A percentile compares a stretch with the other conserved stretches of the same genome.
Evolutionary conservation across 1,140 invertebrate genomes (phyloP).

Genomic region (Hesperophylax magnus): DNA sequence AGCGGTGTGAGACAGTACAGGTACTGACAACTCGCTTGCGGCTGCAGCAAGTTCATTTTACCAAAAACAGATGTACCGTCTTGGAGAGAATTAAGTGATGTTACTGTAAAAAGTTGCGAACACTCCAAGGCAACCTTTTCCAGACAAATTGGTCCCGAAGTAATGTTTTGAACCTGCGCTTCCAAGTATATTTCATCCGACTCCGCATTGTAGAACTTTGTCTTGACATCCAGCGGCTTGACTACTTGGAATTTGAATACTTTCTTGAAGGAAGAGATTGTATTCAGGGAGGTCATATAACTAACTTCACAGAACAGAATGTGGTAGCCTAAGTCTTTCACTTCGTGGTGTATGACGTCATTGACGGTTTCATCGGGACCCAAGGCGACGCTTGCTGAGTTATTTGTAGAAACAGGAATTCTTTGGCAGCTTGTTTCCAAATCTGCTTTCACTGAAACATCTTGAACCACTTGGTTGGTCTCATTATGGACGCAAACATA

Average conservation of each 20-base stretch:
- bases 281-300: conserved; percentile 83
- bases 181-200: conserved; percentile 98
- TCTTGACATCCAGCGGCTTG: conserved; percentile 98
- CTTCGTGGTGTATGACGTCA: conserved; percentile 97
- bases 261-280: conserved; percentile 87
- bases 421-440: conserved; percentile 93
- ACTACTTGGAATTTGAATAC: conserved; percentile 99
- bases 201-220: conserved; percentile 98
- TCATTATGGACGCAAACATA: conserved; percentile 98
- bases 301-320: conserved; percentile 98
- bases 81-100: conserved; percentile 76
- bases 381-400: conserved; percentile 77
- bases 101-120: conserved; percentile 87
- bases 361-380: conserved; percentile 90
- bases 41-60: conserved; percentile 84
- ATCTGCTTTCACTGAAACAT: conserved; percentile 90
- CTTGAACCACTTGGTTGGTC: conserved; percentile 84
- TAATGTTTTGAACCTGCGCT: conserved; percentile 97
- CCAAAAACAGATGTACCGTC: conserved; percentile 86
- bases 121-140: conserved; percentile 94
- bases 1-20: conserved; percentile 92
- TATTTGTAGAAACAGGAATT: conserved; percentile 79
- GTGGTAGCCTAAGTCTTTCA: conserved; percentile 97
- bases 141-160: conserved; percentile 88
- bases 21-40: conserved; percentile 89